A percentile compares a stretch with the other conserved stretches of the same genome.
Conservation (phyloP, 2,888 invertebrate genomes). For the Rutpela maculata region DNA sequence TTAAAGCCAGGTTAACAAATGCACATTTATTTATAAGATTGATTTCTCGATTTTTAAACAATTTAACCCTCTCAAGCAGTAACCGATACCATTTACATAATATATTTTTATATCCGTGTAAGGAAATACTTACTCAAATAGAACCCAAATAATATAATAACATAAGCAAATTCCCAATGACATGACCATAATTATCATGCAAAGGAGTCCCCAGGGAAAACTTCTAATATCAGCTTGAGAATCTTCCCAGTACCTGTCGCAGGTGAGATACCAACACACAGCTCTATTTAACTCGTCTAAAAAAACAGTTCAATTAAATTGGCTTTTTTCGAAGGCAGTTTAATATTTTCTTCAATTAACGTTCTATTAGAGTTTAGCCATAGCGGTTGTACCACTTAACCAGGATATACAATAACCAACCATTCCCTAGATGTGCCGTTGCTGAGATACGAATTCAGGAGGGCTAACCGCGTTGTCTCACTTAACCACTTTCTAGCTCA, state of each 20-base stretch:
- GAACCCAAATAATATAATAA: conserved; percentile 94
- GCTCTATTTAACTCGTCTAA: conserved; percentile 91
- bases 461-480: too few species aligned
- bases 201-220: conserved; percentile 87
- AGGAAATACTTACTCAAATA: conserved; percentile 87
- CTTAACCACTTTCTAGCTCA: too few species aligned
- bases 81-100: conserved; percentile 36
- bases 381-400: too few species aligned
- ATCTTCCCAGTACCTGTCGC: conserved; percentile 95
- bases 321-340: too few species aligned
- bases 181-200: conserved; percentile 87
- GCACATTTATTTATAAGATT: too few species aligned
- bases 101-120: neutral
- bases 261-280: conserved; percentile 94
- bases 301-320: too few species aligned
- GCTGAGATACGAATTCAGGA: too few species aligned
- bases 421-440: too few species aligned
- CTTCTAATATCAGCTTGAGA: conserved; percentile 83
- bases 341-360: too few species aligned
- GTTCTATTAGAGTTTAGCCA: too few species aligned
- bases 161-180: conserved; percentile 91
- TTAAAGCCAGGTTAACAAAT: too few species aligned
- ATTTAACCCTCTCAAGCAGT: conserved; percentile 27
- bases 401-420: too few species aligned
- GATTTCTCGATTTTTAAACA: neutral